A percentile compares a stretch with the other conserved stretches of the same genome.
Evolutionary conservation across 2,113 vertebrate species (phyloP).

Genomic region (Talpa occidentalis): DNA sequence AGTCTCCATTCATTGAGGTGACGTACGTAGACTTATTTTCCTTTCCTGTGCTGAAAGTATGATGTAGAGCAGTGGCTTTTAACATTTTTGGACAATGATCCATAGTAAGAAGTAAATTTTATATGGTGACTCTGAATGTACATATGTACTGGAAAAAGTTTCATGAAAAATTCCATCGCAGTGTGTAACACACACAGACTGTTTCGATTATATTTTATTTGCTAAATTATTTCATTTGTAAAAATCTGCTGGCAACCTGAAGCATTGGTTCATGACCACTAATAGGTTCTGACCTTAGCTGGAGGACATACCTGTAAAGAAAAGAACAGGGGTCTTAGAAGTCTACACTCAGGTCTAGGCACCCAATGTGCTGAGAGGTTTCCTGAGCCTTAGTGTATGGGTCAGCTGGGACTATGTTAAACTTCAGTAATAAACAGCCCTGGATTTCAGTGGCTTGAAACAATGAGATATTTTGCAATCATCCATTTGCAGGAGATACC

Average conservation of each 20-base stretch:
- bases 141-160: neutral
- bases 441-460: neutral
- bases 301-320: neutral
- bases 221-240: neutral
- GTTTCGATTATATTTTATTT: neutral
- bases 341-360: neutral
- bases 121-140: neutral
- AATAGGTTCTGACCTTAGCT: neutral
- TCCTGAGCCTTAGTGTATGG: neutral
- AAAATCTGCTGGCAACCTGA: neutral
- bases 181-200: neutral
- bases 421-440: neutral
- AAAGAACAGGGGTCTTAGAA: neutral
- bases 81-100: slow-evolving; percentile 44
- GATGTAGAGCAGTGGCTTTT: neutral
- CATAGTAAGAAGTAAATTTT: neutral
- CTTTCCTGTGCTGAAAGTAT: slow-evolving; percentile 62
- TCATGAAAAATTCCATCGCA: neutral
- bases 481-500: neutral
- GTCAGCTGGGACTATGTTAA: neutral
- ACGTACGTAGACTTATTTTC: neutral
- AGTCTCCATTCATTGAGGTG: neutral
- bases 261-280: neutral
- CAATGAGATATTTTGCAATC: neutral
- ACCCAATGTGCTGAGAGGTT: neutral